phyloP scores from a whole-genome alignment of 2,888 invertebrate genomes.

The Calameuta pallipes region DNA sequence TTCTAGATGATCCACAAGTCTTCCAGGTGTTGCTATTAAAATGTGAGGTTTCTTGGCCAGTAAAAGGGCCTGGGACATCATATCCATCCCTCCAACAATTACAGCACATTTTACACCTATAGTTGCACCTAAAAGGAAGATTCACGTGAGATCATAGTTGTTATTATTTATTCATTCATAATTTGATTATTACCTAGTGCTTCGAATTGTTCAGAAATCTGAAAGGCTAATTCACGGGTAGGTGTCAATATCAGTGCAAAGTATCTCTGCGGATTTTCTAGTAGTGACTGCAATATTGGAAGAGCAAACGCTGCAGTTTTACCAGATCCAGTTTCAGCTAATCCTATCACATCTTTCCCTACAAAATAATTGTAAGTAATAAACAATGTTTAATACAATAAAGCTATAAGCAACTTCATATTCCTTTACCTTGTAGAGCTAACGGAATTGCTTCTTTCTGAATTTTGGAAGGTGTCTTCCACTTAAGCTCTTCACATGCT shows the following conservation, averaged over 20 bases:
- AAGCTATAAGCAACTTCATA: slow-evolving; percentile 2
- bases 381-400: neutral
- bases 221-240: slow-evolving; percentile 97
- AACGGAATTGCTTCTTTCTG: slow-evolving; percentile 94
- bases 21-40: slow-evolving; percentile 95
- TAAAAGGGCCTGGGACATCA: slow-evolving; percentile 92
- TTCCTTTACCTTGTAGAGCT: slow-evolving; percentile 80
- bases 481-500: slow-evolving; percentile 92
- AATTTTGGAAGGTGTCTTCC: slow-evolving; percentile 95
- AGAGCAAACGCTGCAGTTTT: slow-evolving; percentile 98
- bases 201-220: slow-evolving; percentile 98
- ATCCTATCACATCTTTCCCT: slow-evolving; percentile 84
- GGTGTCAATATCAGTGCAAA: slow-evolving; percentile 95
- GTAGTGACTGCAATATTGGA: slow-evolving; percentile 91
- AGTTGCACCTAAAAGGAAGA: slow-evolving; percentile 73
- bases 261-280: slow-evolving; percentile 93
- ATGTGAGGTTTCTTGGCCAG: slow-evolving; percentile 97
- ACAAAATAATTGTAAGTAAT: slow-evolving; percentile 72
- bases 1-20: slow-evolving; percentile 95
- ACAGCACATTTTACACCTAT: slow-evolving; percentile 97
- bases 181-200: slow-evolving; percentile 79
- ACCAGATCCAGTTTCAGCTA: slow-evolving; percentile 91
- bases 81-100: slow-evolving; percentile 98
- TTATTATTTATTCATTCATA: slow-evolving; percentile 6
- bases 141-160: neutral